Evolutionary conservation across 2,888 invertebrate species (phyloP), one percentile per base, ranked within the genome.

Genomic region (Microctonus brassicae): DNA sequence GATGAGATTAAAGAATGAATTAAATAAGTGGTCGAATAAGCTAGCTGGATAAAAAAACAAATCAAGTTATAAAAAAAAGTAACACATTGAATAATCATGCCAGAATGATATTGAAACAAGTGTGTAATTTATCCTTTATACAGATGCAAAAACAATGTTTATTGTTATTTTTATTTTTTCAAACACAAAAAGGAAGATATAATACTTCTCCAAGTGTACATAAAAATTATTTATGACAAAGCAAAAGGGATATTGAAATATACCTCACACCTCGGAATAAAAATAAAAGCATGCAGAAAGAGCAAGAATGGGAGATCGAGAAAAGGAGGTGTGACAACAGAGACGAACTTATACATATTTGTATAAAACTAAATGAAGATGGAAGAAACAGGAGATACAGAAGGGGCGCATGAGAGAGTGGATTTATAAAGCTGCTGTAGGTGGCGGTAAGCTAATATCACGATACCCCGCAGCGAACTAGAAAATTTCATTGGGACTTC

Each of bases 401-500:
- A 64, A 47, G 36, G 52, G 20, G 22, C 75, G 22, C 75, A 76
- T 78, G 72, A 75, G 78, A 73, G 47, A 64, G 75, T 70, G 74
- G 73, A 67, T 75, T 78, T 72, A 72, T 75, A 61, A 47, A 26
- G 63, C 13, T 74, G 20, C 75, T 62, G 74, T 73, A 73, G 81
- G 79, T 78, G 80, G 78, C 80, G 81, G 81, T 83, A 84, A 86
- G 84, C 85, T 86, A 87, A 87, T 87, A 87, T 87, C 83, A 82
- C 83, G 85, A 81, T 83, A 79, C 82, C 87, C 87, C 84, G 86
- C 84, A 82, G 87, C 84, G 87, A 83, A 78, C 82, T 86, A 84
- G 84, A 86, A 87, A 86, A 87, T 86, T 86, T 87, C 86, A 87
- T 87, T 86, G 83, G 79, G 83, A 82, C 82, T 85, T 86, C 83